These are phyloP conservation scores for Eupelmus urozonus DNA, from an alignment of 2,888 invertebrate genomes.

Conservation along the genomic window DNA sequence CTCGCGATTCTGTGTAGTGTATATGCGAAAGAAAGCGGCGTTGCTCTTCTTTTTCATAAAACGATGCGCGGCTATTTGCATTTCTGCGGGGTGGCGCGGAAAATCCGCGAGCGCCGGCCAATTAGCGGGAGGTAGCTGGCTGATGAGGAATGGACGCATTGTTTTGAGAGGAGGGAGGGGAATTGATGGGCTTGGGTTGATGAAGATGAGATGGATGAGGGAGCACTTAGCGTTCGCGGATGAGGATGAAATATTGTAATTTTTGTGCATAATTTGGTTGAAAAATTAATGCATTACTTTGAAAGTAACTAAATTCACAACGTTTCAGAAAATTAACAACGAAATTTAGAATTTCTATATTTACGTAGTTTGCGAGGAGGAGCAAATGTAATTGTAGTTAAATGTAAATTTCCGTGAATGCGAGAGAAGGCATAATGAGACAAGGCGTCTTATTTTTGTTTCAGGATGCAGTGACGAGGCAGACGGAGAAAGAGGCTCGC, in stretches of 20 bases:
- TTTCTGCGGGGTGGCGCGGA: conserved; percentile 30
- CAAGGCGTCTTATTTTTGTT: conserved; percentile 63
- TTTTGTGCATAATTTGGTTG: too few relatives aligned
- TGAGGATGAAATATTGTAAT: too few relatives aligned
- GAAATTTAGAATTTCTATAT: too few relatives aligned
- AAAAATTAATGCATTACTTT: too few relatives aligned
- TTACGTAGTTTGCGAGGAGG: too few relatives aligned
- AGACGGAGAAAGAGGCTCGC: conserved; percentile 68
- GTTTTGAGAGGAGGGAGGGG: conserved; percentile 21
- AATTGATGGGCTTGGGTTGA: conserved; percentile 14
- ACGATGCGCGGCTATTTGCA: conserved; percentile 35
- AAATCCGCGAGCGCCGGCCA: conserved; percentile 45
- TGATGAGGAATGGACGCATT: conserved; percentile 49
- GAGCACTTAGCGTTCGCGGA: too few relatives aligned
- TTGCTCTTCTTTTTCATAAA: conserved; percentile 50
- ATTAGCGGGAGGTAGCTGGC: conserved; percentile 37
- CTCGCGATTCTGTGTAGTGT: conserved; percentile 53
- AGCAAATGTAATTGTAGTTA: too few relatives aligned
- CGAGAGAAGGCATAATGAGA: not conserved
- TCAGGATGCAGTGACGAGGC: conserved; percentile 73
- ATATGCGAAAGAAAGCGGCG: not conserved
- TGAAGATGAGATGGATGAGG: conserved; percentile 13
- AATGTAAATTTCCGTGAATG: not conserved
- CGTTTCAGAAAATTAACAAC: too few relatives aligned
- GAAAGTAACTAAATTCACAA: too few relatives aligned